Evolutionary conservation across 2,797 vertebrate genomes (phyloP), one percentile per base, ranked within the genome.

Genomic region (Gambelia wislizenii): DNA sequence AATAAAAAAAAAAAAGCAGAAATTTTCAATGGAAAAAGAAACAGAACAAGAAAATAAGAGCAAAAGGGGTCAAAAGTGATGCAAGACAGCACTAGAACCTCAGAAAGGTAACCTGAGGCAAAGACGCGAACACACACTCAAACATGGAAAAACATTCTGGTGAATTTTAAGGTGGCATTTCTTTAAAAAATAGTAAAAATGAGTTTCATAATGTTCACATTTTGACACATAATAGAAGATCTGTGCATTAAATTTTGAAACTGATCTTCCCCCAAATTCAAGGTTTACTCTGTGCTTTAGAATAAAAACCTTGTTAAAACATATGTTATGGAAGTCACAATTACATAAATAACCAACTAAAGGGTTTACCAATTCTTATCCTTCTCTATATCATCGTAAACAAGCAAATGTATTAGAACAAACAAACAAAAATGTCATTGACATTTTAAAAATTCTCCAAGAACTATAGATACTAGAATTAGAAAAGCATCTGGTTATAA

Each of bases 371-470:
- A 80, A 6, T 86, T 86, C 94, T 42, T 64, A 33, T 74, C 69
- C 80, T 9, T 72, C 94, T 92, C 89, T 87, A 83, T 30, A 78
- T 61, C 1, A 86, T 33, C 89, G 61, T 86, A 36, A 87, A 87
- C 56, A 42, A 93, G 12, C 14, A 81, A 25, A 80, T 3, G 67
- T 0, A 91, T 83, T 83, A 91, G 91, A 82, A 30, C n/a, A 54
- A 93, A 89, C 18, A 75, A 33, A 18, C 12, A 33, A n/a, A 44
- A 49, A 27, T 18, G 70, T 69, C 4, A 92, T 16, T 49, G 3
- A 72, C 3, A 47, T 78, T 81, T 87, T 92, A 72, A 92, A 39
- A 92, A 92, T 84, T 83, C 59, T 70, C 70, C 14, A 89, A 89
- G 61, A 67, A 86, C 27, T 80, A 85, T 80, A 91, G 87, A 12